Evolutionary conservation across 2,888 invertebrate species (phyloP).

Genomic region (Operophtera brumata): DNA sequence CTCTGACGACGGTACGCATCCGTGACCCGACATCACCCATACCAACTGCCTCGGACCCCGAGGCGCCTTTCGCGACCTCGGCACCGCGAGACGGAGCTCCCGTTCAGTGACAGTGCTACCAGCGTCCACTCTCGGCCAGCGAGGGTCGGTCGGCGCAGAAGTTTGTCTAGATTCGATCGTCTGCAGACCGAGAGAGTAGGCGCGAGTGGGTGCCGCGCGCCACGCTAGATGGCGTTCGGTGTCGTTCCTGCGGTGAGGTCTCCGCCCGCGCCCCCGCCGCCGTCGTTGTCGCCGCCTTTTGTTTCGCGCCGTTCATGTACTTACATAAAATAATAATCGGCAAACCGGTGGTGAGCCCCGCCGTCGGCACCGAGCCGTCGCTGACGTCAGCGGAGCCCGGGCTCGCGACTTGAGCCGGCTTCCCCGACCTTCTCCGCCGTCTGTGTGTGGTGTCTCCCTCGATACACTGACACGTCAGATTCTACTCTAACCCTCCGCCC

Average conservation of each 20-base stretch:
- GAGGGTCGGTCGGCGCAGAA: conserved; percentile 61
- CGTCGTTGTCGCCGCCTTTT: conserved; percentile 67
- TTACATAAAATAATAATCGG: conserved; percentile 74
- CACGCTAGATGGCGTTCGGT: conserved; percentile 76
- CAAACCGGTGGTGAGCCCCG: conserved; percentile 70
- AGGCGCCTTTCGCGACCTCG: conserved; percentile 37
- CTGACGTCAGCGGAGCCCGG: conserved; percentile 78
- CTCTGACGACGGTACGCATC: conserved; percentile 79
- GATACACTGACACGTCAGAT: conserved; percentile 65
- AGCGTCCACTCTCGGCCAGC: conserved; percentile 47
- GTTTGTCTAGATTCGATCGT: conserved; percentile 76
- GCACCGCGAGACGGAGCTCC: conserved; percentile 40
- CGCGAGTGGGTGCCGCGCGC: conserved; percentile 73
- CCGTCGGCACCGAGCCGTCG: conserved; percentile 74
- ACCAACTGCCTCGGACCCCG: conserved; percentile 27
- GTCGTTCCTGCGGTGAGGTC: conserved; percentile 79
- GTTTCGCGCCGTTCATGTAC: conserved; percentile 72
- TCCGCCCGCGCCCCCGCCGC: conserved; percentile 71
- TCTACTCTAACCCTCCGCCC: conserved; percentile 64
- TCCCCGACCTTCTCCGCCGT: conserved; percentile 77
- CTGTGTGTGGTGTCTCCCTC: conserved; percentile 64
- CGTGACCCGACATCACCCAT: conserved; percentile 34
- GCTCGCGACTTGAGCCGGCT: conserved; percentile 65
- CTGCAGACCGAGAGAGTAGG: conserved; percentile 74
- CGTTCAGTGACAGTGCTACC: conserved; percentile 69